These are phyloP conservation scores for Synchiropus splendidus DNA, from an alignment of 2,113 vertebrate genomes.

Conservation along the genomic window DNA sequence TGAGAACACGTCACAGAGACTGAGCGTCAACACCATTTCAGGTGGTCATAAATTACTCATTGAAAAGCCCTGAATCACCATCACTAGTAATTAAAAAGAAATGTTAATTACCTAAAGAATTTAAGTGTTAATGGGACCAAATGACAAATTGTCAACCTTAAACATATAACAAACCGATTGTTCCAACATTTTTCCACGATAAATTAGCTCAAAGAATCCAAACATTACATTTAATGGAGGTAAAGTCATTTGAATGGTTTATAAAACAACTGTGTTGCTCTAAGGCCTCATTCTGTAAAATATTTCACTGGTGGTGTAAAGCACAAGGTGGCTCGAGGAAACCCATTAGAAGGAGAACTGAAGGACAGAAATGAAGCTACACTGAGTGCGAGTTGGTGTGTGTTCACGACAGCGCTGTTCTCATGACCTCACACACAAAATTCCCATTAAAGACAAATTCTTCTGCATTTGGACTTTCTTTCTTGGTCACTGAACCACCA, in stretches of 20 bases:
- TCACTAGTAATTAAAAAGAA: too few relatives aligned
- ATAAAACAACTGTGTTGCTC: not conserved
- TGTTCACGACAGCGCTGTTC: slow-evolving; percentile 33
- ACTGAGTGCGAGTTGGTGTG: slow-evolving; percentile 10
- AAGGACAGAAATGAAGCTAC: not conserved
- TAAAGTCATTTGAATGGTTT: not conserved
- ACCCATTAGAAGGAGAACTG: not conserved
- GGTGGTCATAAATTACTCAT: too few relatives aligned
- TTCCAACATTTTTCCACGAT: too few relatives aligned
- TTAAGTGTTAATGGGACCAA: too few relatives aligned
- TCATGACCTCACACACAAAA: slow-evolving; percentile 55
- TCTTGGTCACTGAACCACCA: slow-evolving; percentile 30
- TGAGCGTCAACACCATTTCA: too few relatives aligned
- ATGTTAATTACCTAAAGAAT: too few relatives aligned
- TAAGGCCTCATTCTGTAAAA: not conserved
- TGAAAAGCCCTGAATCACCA: too few relatives aligned
- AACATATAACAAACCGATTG: too few relatives aligned
- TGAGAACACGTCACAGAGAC: too few relatives aligned
- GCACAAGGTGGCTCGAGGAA: not conserved
- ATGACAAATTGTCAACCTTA: too few relatives aligned
- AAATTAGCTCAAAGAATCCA: too few relatives aligned
- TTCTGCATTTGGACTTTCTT: slow-evolving; percentile 46
- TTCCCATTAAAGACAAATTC: slow-evolving; percentile 51
- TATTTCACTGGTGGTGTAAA: not conserved
- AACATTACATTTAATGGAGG: too few relatives aligned